Evolutionary conservation across 2,888 invertebrate species (phyloP).

Genomic region (Sminthurides aquaticus): DNA sequence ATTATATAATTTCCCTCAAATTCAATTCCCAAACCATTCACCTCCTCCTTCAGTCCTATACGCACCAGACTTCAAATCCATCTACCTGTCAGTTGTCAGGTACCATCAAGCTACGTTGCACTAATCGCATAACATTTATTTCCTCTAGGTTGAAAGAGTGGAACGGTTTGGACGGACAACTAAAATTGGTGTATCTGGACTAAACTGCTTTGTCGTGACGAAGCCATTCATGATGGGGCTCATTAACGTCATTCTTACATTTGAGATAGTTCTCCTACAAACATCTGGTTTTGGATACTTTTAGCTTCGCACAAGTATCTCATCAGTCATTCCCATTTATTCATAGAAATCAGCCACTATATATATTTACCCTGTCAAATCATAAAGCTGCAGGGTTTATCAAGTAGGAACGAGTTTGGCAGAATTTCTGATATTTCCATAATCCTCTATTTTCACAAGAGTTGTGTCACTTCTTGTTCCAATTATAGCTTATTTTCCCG

Average conservation of each 20-base stretch:
- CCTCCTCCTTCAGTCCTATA: neutral
- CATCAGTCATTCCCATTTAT: neutral
- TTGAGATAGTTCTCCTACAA: slow-evolving; percentile 37
- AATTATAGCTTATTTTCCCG: slow-evolving; percentile 4
- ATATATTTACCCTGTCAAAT: too few relatives aligned
- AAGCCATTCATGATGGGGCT: slow-evolving; percentile 34
- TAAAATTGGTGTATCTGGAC: slow-evolving; percentile 25
- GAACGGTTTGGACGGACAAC: slow-evolving; percentile 22
- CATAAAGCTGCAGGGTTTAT: too few relatives aligned
- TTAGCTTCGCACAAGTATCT: neutral
- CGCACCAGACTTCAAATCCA: too few relatives aligned
- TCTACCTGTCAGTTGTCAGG: too few relatives aligned
- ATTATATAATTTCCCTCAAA: too few relatives aligned
- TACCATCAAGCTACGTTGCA: too few relatives aligned
- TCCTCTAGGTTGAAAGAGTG: slow-evolving; percentile 24
- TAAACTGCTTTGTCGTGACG: slow-evolving; percentile 31
- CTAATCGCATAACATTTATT: too few relatives aligned
- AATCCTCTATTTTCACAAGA: too few relatives aligned
- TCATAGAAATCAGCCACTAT: neutral
- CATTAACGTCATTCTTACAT: slow-evolving; percentile 33
- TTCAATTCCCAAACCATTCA: neutral
- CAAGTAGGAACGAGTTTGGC: neutral
- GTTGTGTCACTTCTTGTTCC: too few relatives aligned
- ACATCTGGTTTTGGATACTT: slow-evolving; percentile 24
- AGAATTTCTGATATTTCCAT: too few relatives aligned